Base-by-base conservation (phyloP, 2,113 vertebrate genomes). In the Chloroceryle aenea region DNA sequence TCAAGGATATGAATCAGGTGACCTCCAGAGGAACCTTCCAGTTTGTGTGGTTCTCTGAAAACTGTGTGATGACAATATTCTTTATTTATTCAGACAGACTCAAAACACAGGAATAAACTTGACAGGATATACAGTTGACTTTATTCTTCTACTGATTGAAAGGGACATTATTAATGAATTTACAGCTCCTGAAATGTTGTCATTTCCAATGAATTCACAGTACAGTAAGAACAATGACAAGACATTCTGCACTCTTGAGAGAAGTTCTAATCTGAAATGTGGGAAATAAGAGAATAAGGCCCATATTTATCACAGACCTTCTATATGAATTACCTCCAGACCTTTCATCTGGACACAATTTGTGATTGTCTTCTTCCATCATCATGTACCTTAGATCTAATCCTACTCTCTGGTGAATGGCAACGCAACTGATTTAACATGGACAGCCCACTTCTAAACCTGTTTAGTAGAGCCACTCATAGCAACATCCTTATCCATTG, bases 241-340 rank as follows among this genome's bases (percentile, higher is more conserved):
- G 40, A 58, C 0, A 0, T 77, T 90, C 27, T 69, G 11, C 14
- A 61, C 11, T 69, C 9, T 5, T 29, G 12, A 73, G n/a, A 56
- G 16, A 21, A 75, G 10, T 4, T 81, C 20, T 58, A 32, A 34
- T 2, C 26, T 72, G 67, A 40, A 78, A 50, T 5, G 2, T 6
- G 19, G 13, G 14, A 74, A 80, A 48, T 21, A 56, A 25, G 25
- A 69, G 4, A 48, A 16, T 42, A 73, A 47, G 11, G 40, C 6
- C 15, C 21, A 43, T 13, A 5, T 32, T 12, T 18, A 75, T 75
- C 26, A 58, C 3, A 85, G 26, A 17, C 4, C 43, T 88, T 63
- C 32, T 52, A 42, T 8, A 3, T 43, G 25, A 29, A 64, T 79
- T 63, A 55, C 4, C 17, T 89, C 17, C 18, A 18, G 40, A 72